Base-by-base conservation (phyloP, 2,113 vertebrate genomes). In the Turnix velox region DNA sequence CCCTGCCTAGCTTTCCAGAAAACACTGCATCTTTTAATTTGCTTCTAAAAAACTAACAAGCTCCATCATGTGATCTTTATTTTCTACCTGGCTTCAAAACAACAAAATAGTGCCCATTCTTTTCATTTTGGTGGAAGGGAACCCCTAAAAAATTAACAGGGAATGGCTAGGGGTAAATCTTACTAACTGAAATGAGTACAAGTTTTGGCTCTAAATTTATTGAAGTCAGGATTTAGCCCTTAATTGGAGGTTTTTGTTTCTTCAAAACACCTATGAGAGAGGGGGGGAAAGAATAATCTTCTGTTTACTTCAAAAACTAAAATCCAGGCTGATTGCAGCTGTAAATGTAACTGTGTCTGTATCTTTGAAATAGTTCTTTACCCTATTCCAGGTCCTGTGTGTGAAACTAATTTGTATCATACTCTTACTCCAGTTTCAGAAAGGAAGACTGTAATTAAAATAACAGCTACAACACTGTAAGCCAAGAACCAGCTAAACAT, bases 271-370 rank as follows among this genome's bases (percentile, higher is more conserved):
- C 18, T 8, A 15, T 62, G 73, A 12, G 28, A 35, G 17, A n/a
- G 5, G 11, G 14, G 14, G 35, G 4, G 12, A 12, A 62, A 69
- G 17, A 52, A 77, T 54, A 0, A 0, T 19, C 15, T 35, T 45
- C 51, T 52, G 6, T 58, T 80, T 77, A 42, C 20, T 74, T 55
- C 30, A 61, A 51, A 77, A 68, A 76, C 19, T 39, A 66, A 75
- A 76, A 83, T 27, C 30, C n/a, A 73, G 42, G n/a, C 27, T 61
- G 14, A 66, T 1, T 73, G 25, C 46, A 62, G 23, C 25, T 77
- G 14, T 71, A 86, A 84, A 77, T 76, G 31, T 10, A 78, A 73
- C 45, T 46, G 16, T 37, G 46, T 39, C 35, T 25, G 7, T 66
- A n/a, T 35, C 39, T 79, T 45, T n/a, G 54, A 83, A 79, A 67